Percentiles rank a stretch among this genome's conserved stretches.
Conservation (phyloP, 64 coral and sea anemone species). For the Pocillopora verrucosa region DNA sequence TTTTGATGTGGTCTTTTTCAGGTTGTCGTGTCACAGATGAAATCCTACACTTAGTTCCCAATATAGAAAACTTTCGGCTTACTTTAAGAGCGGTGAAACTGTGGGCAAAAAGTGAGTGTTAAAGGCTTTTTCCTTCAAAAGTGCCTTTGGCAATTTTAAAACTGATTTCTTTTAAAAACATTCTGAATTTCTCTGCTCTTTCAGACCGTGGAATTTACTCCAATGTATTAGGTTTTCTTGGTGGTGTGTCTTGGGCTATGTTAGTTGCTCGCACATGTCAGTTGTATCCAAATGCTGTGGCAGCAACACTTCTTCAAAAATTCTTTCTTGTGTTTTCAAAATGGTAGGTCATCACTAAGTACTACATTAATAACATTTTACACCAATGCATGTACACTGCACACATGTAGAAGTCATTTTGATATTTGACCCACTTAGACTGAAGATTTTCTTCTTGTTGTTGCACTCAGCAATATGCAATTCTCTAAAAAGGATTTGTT, state of each 20-base stretch:
- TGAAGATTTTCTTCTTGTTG: no score
- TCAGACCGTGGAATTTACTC: slow-evolving; percentile 93
- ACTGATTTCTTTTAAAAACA: not conserved
- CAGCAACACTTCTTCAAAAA: slow-evolving; percentile 91
- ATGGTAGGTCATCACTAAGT: slow-evolving; percentile 63
- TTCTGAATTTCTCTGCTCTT: not conserved
- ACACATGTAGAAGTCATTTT: not conserved
- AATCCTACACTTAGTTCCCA: slow-evolving; percentile 92
- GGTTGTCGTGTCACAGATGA: slow-evolving; percentile 97
- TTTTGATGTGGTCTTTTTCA: slow-evolving; percentile 4
- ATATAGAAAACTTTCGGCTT: slow-evolving; percentile 81
- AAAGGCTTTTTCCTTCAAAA: no score
- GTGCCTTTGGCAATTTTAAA: no score
- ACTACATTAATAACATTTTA: not conserved
- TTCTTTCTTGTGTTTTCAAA: slow-evolving; percentile 96
- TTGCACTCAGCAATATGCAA: no score
- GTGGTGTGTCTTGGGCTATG: slow-evolving; percentile 98
- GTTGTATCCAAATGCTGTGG: slow-evolving; percentile 93
- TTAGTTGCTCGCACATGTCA: slow-evolving; percentile 97
- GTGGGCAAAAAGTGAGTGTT: slow-evolving; percentile 94
- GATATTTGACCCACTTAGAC: not conserved
- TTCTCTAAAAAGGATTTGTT: not conserved
- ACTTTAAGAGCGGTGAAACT: slow-evolving; percentile 87
- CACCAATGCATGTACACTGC: no score
- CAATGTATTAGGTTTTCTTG: slow-evolving; percentile 94